Evolutionary conservation across 2,113 vertebrate genomes (phyloP), one percentile per base, ranked within the genome.

Genomic region (Stigmatopora nigra): DNA sequence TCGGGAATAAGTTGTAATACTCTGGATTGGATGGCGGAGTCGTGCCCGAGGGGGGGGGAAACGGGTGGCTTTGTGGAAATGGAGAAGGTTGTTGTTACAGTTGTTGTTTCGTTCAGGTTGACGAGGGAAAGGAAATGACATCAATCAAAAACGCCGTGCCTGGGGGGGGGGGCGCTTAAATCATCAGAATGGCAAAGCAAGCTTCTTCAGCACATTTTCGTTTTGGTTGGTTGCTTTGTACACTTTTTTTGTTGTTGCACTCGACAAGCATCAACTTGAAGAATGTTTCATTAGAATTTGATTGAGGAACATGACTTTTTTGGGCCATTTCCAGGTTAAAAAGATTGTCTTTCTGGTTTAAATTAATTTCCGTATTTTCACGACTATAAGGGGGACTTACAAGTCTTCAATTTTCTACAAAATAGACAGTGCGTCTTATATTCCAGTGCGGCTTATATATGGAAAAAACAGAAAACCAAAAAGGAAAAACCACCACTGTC

Each of bases 101-200:
- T 73, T 67, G 76, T 68, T 6, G 51, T 73, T 83, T 14, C n/a
- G 71, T 68, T 65, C 6, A 45, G 65, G 76, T 71, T 82, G 84
- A 87, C 84, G 83, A 25, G 77, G 72, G 74, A 80, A 74, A 78
- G 68, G 69, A 63, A 31, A 44, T 63, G 57, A 46, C 68, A 85
- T 86, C 86, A 84, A 87, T 87, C 86, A 87, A 55, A 55, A 72
- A 36, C 84, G 84, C 82, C 84, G 73, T 4, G 73, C 78, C 75
- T 15, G 65, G 65, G 45, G 84, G 81, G 13, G 65, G 65, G 45
- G 84, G 81, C 59, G 49, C 69, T 71, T 70, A 85, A 78, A 83
- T 84, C 77, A 86, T 88, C 78, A 84, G 80, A 81, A 83, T 77
- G 65, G 73, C 76, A 80, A 83, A 83, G 85, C 82, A 82, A 81